Evolutionary conservation across 1,140 invertebrate species (phyloP).

Genomic region (Trichomalopsis sarcophagae): DNA sequence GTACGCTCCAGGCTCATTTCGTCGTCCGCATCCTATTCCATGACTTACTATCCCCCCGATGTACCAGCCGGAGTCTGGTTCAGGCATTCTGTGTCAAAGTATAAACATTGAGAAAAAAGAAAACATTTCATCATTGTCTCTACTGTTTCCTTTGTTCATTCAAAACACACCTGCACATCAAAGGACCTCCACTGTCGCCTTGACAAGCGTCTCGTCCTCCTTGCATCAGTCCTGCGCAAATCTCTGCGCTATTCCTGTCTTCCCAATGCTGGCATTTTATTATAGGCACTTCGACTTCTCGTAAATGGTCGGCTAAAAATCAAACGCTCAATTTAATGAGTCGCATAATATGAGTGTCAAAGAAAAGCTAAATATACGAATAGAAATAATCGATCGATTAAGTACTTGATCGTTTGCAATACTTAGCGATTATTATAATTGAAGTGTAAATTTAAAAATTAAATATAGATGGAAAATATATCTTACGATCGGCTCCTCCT

Average conservation of each 20-base stretch:
- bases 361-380: too few relatives aligned
- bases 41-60: conserved; percentile 86
- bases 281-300: conserved; percentile 83
- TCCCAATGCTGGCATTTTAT: conserved; percentile 77
- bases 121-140: neutral
- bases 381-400: too few relatives aligned
- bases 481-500: conserved; percentile 84
- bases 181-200: conserved; percentile 87
- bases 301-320: conserved; percentile 78
- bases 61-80: conserved; percentile 80
- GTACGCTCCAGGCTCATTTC: conserved; percentile 88
- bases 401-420: too few relatives aligned
- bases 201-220: conserved; percentile 89
- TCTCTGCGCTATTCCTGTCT: conserved; percentile 79
- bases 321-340: neutral
- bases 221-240: conserved; percentile 84
- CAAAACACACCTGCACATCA: conserved; percentile 78
- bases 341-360: too few relatives aligned
- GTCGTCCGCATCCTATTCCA: conserved; percentile 87
- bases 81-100: conserved; percentile 72
- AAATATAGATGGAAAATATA: neutral
- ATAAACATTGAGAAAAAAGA: neutral
- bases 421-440: too few relatives aligned
- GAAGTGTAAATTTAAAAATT: neutral
- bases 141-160: neutral